These are phyloP conservation scores for Chloromyia formosa DNA, from an alignment of 2,888 invertebrate species.

Conservation along the genomic window DNA sequence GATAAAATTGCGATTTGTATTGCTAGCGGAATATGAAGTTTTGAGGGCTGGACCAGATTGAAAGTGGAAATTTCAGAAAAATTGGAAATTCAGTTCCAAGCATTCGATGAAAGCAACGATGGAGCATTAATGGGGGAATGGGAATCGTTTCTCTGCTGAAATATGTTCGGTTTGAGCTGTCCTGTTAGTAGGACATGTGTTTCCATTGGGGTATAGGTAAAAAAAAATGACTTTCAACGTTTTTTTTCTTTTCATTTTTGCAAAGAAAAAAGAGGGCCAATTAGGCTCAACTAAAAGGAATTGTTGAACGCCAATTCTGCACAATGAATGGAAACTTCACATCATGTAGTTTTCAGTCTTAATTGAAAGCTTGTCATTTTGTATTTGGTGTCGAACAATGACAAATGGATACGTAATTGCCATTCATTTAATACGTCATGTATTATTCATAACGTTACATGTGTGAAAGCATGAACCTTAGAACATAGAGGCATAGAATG, in stretches of 20 bases:
- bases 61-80: constrained; percentile 1
- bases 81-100: not conserved
- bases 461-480: too few relatives aligned
- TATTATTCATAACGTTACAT: too few relatives aligned
- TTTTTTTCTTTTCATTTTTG: not conserved
- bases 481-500: too few relatives aligned
- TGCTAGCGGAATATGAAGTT: not conserved
- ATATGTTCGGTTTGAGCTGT: not conserved
- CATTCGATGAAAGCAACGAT: not conserved
- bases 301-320: too few relatives aligned
- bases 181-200: not conserved
- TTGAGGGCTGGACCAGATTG: not conserved
- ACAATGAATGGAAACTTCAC: too few relatives aligned
- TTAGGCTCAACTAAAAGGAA: too few relatives aligned
- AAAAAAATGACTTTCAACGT: not conserved
- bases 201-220: not conserved
- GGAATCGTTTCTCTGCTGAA: not conserved
- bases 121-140: not conserved
- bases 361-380: too few relatives aligned
- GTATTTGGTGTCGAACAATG: too few relatives aligned
- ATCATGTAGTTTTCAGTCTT: too few relatives aligned
- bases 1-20: constrained; percentile 31
- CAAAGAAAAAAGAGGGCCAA: not conserved
- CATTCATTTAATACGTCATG: too few relatives aligned
- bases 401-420: too few relatives aligned